phyloP scores from a whole-genome alignment of 2,113 vertebrate species.

The Indicator maculatus region DNA sequence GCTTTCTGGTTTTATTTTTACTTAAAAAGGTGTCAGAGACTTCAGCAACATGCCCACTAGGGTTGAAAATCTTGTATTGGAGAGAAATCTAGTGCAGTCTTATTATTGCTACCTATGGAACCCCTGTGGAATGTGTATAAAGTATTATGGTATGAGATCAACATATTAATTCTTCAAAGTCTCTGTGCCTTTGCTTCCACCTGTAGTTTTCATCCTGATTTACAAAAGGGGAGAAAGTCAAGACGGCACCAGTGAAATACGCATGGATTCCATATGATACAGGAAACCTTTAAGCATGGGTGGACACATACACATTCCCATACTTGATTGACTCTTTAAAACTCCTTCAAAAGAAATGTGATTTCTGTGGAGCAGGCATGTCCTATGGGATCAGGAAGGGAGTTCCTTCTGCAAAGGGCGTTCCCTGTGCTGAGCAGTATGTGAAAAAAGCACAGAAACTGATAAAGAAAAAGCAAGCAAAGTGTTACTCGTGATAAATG shows the following conservation, averaged over 20 bases:
- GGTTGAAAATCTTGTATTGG: slow-evolving; percentile 2
- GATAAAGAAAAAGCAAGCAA: neutral
- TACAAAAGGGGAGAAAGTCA: neutral
- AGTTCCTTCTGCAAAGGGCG: slow-evolving; percentile 11
- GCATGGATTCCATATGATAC: neutral
- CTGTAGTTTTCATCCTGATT: slow-evolving; percentile 74
- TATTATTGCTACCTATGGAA: neutral
- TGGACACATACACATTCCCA: neutral
- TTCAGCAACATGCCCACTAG: neutral
- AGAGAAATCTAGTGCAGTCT: slow-evolving; percentile 10
- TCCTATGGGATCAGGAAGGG: slow-evolving; percentile 26
- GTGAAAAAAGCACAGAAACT: neutral
- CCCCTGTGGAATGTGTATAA: neutral
- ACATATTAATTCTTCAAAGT: neutral
- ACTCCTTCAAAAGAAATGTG: neutral
- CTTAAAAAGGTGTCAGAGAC: slow-evolving; percentile 14
- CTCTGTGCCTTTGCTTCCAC: neutral
- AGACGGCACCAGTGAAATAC: neutral
- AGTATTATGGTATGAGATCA: neutral
- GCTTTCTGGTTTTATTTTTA: slow-evolving; percentile 36
- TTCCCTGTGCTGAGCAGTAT: neutral
- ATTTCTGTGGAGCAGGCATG: neutral
- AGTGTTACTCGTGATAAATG: neutral
- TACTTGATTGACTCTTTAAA: neutral
- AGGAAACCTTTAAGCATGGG: neutral